Conservation (phyloP, 2,888 invertebrate species). For the Drosophila prolongata region DNA sequence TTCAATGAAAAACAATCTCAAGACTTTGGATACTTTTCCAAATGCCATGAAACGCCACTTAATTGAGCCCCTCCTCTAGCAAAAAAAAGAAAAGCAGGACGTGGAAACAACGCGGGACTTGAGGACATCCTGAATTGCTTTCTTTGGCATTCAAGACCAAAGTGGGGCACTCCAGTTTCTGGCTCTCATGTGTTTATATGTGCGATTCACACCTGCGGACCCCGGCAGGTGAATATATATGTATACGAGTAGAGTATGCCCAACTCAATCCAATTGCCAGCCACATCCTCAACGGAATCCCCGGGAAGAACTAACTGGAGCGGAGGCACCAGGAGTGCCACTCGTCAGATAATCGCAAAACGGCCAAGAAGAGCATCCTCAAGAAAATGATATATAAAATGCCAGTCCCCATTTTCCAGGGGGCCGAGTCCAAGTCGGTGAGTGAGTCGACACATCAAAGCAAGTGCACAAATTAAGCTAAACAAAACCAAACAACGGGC, state of each 20-base stretch:
- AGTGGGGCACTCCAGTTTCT: constrained; percentile 18
- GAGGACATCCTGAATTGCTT: constrained; percentile 36
- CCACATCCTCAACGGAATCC: constrained; percentile 1
- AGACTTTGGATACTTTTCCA: neutral
- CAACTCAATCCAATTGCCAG: constrained; percentile 16
- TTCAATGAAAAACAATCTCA: too few species aligned
- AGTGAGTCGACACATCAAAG: constrained; percentile 69
- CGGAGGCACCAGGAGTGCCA: constrained; percentile 42
- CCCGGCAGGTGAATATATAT: neutral
- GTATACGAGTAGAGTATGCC: neutral
- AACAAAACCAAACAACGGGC: constrained; percentile 71
- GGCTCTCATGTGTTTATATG: constrained; percentile 1
- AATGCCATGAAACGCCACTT: constrained; percentile 9
- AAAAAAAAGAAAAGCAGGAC: constrained; percentile 1
- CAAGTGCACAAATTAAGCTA: constrained; percentile 78
- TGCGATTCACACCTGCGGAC: constrained; percentile 38
- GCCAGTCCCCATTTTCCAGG: constrained; percentile 15
- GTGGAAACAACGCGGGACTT: neutral
- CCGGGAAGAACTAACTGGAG: constrained; percentile 26
- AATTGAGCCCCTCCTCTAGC: neutral
- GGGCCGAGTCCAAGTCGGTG: constrained; percentile 13
- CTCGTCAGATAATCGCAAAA: constrained; percentile 66
- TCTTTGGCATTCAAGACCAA: constrained; percentile 13
- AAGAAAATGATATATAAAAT: constrained; percentile 43
- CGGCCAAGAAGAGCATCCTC: constrained; percentile 56